Base-by-base conservation (phyloP, 1,140 invertebrate genomes). In the Brachionus calyciflorus region DNA sequence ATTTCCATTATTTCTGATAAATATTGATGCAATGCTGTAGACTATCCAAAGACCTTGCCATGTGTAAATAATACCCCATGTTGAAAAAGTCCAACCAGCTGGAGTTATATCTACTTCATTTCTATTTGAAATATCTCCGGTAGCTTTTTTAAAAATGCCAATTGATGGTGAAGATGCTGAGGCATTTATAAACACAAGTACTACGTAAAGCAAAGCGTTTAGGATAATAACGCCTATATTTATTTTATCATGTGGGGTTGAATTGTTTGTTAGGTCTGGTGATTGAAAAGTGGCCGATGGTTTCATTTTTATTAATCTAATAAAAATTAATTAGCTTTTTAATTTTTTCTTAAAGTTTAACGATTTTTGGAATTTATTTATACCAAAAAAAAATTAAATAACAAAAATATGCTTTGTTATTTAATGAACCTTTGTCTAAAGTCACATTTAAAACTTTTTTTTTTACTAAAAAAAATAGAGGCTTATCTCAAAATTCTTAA, bases 11-110 rank as follows among this genome's bases (percentile, higher is more conserved):
- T 73, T 80, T 46, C 78, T 79, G 17, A 81, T 60, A 73, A 79
- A 82, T 0, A 83, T 51, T 17, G 79, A 78, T 26, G 79, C 78
- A 9, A 83, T 26, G 14, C 78, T 78, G 73, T 81, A 83, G 1
- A 82, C 9, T 1, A 83, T 78, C 81, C 80, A 82, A 0, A 81
- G 53, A 12, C 79, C 78, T 63, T 82, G 79, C 81, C 81, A 83
- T 7, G 79, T 68, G 76, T 83, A 83, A 24, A 83, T 83, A 19
- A 82, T 78, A 9, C 81, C 81, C 82, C 82, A 83, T 26, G 82
- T 82, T 44, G 79, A 79, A 78, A 83, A 83, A 4, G 81, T 82
- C 79, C 80, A 81, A 14, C 82, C 82, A 7, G 82, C 80, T 28
- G 82, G 82, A 10, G 82, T 83, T 19, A 83, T 79, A 21, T 82